Conservation (phyloP, 2,113 vertebrate genomes). For the Sorex araneus region DNA sequence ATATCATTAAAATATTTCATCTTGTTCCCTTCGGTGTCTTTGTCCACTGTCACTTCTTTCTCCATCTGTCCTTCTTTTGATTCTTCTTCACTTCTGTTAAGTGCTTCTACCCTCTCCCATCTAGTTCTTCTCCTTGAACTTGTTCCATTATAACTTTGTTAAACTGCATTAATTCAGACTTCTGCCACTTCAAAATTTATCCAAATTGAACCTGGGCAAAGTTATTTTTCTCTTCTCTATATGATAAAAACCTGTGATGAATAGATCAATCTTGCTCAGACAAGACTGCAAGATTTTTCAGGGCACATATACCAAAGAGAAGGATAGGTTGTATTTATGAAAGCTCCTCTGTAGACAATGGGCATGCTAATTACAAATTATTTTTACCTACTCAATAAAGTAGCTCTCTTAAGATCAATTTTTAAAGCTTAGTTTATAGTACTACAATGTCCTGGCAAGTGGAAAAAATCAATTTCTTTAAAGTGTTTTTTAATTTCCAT, state of each 20-base stretch:
- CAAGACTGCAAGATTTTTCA: neutral
- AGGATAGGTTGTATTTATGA: constrained; percentile 18
- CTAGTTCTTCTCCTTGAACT: constrained; percentile 30
- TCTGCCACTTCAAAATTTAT: constrained; percentile 46
- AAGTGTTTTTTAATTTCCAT: constrained; percentile 43
- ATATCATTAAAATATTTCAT: constrained; percentile 67
- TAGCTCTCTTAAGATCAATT: constrained; percentile 37
- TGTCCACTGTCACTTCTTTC: neutral
- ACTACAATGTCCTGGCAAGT: neutral
- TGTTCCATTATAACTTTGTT: constrained; percentile 57
- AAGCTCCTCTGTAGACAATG: neutral
- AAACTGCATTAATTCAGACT: neutral
- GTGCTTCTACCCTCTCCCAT: neutral
- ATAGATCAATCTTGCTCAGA: constrained; percentile 61
- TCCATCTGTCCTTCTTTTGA: constrained; percentile 46
- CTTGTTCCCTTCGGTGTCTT: neutral
- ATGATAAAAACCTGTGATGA: constrained; percentile 58
- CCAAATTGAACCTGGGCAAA: neutral
- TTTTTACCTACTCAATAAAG: constrained; percentile 54
- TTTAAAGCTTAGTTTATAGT: constrained; percentile 52
- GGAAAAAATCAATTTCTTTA: constrained; percentile 57
- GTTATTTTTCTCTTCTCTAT: constrained; percentile 51
- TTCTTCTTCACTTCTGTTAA: neutral
- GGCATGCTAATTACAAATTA: constrained; percentile 48
- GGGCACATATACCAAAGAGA: neutral